phyloP scores from a whole-genome alignment of 2,113 vertebrate genomes.

The Macrotus californicus region DNA sequence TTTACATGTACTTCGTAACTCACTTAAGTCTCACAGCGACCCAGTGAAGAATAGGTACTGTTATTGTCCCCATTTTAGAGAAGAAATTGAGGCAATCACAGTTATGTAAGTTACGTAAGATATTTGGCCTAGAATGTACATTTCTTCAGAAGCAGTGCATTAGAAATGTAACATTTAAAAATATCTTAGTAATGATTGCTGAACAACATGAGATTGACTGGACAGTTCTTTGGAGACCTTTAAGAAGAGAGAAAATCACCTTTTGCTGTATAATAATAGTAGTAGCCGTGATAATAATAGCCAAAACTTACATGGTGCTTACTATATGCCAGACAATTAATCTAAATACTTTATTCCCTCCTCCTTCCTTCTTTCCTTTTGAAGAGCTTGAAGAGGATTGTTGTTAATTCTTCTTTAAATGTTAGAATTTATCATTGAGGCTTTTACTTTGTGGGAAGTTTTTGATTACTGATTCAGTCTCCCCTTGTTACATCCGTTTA shows the following conservation, averaged over 20 bases:
- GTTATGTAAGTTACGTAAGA: background rate
- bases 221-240: background rate
- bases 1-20: conserved; percentile 7
- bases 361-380: background rate
- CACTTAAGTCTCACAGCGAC: background rate
- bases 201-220: background rate
- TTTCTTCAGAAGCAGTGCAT: background rate
- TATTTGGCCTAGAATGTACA: background rate
- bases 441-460: background rate
- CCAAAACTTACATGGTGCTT: background rate
- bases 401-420: background rate
- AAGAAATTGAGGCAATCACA: background rate
- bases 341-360: background rate
- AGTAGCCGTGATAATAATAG: background rate
- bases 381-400: background rate
- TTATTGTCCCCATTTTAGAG: background rate
- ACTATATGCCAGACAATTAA: background rate
- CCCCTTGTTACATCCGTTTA: background rate
- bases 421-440: background rate
- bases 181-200: background rate
- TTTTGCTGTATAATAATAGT: background rate
- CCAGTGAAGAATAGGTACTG: background rate
- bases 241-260: background rate
- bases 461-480: background rate
- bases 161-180: background rate